These are phyloP conservation scores for Sceloporus undulatus DNA, from an alignment of 2,113 vertebrate genomes.

Conservation along the genomic window DNA sequence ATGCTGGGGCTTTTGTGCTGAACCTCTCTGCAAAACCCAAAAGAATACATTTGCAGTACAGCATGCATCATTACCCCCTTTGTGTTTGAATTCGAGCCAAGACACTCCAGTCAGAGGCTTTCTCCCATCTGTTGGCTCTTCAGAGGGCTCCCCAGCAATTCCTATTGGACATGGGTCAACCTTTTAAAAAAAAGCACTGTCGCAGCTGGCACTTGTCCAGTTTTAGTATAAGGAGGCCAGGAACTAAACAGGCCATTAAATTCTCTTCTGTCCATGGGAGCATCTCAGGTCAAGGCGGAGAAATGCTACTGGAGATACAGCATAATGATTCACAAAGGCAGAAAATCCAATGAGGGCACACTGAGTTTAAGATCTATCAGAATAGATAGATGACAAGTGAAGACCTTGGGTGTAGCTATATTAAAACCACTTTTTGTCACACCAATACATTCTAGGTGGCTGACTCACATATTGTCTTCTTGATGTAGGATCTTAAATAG, in stretches of 20 bases:
- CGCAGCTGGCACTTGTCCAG: conserved; percentile 9
- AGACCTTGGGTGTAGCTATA: not conserved
- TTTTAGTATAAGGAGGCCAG: conserved; percentile 5
- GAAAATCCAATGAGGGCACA: not conserved
- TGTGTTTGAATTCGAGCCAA: conserved; percentile 6
- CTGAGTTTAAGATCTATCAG: not conserved
- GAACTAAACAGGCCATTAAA: conserved; percentile 19
- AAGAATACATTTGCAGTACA: not conserved
- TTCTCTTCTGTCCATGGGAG: not conserved
- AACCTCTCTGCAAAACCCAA: not conserved
- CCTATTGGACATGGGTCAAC: not conserved
- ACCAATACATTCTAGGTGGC: not conserved
- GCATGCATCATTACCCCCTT: conserved; percentile 1
- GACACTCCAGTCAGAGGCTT: not conserved
- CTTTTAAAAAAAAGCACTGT: not conserved
- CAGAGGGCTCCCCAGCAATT: not conserved
- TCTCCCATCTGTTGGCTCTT: conserved; percentile 9
- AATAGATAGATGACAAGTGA: not conserved
- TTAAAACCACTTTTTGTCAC: not conserved
- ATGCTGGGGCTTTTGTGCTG: not conserved
- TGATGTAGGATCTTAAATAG: not conserved
- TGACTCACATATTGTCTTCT: not conserved
- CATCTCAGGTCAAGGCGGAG: not conserved
- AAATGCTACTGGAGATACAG: not conserved
- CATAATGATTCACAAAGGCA: not conserved